These are phyloP conservation scores for Mormyrus lacerda DNA, from an alignment of 2,113 vertebrate species.

Conservation along the genomic window DNA sequence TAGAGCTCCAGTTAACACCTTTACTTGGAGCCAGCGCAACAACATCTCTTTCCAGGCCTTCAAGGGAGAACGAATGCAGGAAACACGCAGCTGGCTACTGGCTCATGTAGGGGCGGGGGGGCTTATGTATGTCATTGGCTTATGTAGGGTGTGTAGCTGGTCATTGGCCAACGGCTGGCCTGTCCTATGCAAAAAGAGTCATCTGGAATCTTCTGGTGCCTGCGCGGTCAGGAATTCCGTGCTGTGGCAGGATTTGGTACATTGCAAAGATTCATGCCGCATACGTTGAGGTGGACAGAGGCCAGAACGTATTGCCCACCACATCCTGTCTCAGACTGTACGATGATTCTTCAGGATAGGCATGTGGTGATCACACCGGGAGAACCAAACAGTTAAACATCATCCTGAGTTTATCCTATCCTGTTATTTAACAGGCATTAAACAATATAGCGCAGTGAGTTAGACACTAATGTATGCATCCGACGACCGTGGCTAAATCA, in stretches of 20 bases:
- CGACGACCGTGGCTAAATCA: neutral
- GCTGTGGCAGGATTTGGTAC: neutral
- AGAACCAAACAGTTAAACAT: neutral
- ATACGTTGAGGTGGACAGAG: neutral
- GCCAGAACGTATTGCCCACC: neutral
- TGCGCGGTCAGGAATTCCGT: neutral
- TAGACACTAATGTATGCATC: neutral
- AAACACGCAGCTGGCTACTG: neutral
- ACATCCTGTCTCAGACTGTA: neutral
- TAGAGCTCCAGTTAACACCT: neutral
- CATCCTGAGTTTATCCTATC: neutral
- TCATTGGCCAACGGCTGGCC: neutral
- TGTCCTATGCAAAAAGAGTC: neutral
- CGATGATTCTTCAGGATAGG: neutral
- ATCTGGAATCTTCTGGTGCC: neutral
- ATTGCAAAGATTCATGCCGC: neutral
- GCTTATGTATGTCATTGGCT: neutral
- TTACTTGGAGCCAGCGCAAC: neutral
- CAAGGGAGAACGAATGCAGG: neutral
- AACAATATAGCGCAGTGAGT: neutral
- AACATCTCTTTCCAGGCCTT: conserved; percentile 1
- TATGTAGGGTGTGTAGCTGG: neutral
- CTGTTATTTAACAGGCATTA: neutral
- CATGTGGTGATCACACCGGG: neutral
- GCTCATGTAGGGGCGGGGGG: neutral